Base-by-base conservation (phyloP, 2,113 vertebrate species). In the Meriones unguiculatus region DNA sequence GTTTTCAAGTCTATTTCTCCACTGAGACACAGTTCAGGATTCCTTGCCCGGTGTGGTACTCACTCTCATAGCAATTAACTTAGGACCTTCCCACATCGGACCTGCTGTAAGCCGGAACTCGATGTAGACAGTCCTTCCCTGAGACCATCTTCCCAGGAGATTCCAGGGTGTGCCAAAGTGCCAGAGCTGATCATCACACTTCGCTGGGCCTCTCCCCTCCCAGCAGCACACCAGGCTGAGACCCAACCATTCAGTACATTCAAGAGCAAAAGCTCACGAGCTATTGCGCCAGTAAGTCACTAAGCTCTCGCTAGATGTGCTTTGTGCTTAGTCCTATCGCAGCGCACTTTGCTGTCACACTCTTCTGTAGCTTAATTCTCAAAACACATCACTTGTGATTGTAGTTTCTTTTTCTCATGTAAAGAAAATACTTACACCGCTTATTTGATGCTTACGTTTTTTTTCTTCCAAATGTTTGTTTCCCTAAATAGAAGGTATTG, bases 301-400 rank as follows among this genome's bases (percentile, higher is more conserved):
- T 90, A 6, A 76, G 70, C 7, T 15, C 5, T 30, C 65, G 32
- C 20, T 90, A 69, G 64, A 32, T 41, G 15, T 0, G 65, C 2
- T 20, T 0, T 4, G 11, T 6, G 24, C 46, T 64, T 30, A 89
- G n/a, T 41, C 67, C 32, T 0, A 12, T 5, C 3, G 6, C 18
- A 65, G 73, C 17, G 50, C 46, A 52, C 67, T 78, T 78, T 70
- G 32, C 57, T 54, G 0, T 46, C 32, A 17, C 64, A 46, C 50
- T 84, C 91, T 75, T 12, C 54, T 20, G 20, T 22, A 25, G 15
- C 75, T 77, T 62, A 54, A 62, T 50, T 89, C 50, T 35, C 67
- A 77, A 57, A 87, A 50, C 15, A 5, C 12, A 54, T n/a, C 1
- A n/a, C 22, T 18, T 84, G 15, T 32, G 38, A 59, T 15, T 64